Conservation (phyloP, 37 sponge, comb jelly and placozoan genomes). For the Diacarnus erythraeanus region DNA sequence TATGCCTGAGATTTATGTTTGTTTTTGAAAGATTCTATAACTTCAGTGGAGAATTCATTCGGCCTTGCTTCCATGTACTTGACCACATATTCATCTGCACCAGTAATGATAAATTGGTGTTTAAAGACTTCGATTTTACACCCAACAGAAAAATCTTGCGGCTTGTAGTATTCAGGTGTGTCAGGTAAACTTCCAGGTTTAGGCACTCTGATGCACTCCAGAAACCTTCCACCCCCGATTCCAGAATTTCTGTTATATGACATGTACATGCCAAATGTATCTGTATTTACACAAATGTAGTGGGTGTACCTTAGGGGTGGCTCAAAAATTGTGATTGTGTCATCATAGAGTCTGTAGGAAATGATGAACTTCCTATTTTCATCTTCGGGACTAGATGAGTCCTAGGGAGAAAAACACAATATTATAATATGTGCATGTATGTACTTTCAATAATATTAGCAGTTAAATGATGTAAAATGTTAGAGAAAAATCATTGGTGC, state of each 20-base stretch:
- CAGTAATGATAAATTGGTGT: slow-evolving; percentile 90
- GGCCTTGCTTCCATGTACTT: slow-evolving; percentile 82
- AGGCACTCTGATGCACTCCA: slow-evolving; percentile 76
- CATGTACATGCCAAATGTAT: not conserved
- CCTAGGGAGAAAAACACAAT: slow-evolving; percentile 20
- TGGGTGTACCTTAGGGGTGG: slow-evolving; percentile 82
- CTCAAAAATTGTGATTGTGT: slow-evolving; percentile 93
- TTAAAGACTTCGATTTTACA: slow-evolving; percentile 80
- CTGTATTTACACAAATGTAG: not conserved
- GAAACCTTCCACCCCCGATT: slow-evolving; percentile 91
- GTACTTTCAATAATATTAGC: not conserved
- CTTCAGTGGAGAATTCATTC: slow-evolving; percentile 70
- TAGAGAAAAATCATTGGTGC: not conserved
- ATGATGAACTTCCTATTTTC: slow-evolving; percentile 92
- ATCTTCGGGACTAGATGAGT: slow-evolving; percentile 86
- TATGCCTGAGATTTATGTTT: slow-evolving; percentile 45
- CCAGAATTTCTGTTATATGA: slow-evolving; percentile 83
- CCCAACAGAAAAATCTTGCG: slow-evolving; percentile 91
- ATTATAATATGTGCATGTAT: not conserved
- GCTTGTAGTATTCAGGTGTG: slow-evolving; percentile 79
- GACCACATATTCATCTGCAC: slow-evolving; percentile 89
- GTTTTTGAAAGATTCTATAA: slow-evolving; percentile 74
- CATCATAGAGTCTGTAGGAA: slow-evolving; percentile 89
- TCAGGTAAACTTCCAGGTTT: slow-evolving; percentile 80
- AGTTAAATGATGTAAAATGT: not conserved